A percentile compares a stretch with the other conserved stretches of the same genome.
Evolutionary conservation across 2,797 vertebrate genomes (phyloP).

Genomic region (Hyperoplus lanceolatus): DNA sequence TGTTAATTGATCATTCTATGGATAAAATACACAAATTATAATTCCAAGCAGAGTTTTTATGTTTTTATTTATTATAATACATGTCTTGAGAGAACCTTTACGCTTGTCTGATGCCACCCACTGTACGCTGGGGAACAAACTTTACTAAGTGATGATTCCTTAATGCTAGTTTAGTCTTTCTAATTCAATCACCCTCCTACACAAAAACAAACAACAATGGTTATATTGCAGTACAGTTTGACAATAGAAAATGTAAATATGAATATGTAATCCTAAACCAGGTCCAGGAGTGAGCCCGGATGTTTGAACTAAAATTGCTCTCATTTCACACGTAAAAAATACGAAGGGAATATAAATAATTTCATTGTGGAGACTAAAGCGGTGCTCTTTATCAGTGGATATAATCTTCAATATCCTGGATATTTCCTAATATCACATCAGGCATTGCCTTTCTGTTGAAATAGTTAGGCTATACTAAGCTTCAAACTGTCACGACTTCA

Average conservation of each 20-base stretch:
- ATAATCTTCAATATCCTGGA: constrained; percentile 5
- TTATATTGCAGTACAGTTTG: neutral
- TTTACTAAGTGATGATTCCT: neutral
- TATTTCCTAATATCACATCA: constrained; percentile 17
- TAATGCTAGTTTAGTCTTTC: neutral
- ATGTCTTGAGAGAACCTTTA: neutral
- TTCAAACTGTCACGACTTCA: constrained; percentile 25
- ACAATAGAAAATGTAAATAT: neutral
- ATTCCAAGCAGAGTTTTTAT: neutral
- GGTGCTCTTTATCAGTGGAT: neutral
- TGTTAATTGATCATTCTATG: neutral
- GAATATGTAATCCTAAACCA: constrained; percentile 5
- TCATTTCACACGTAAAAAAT: neutral
- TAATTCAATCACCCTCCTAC: neutral
- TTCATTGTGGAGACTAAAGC: neutral
- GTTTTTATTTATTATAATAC: neutral
- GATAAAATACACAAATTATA: neutral
- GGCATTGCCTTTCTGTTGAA: neutral
- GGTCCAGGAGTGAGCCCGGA: neutral
- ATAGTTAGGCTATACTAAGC: neutral
- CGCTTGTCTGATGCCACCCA: neutral
- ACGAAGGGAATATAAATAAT: constrained; percentile 8
- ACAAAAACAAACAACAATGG: neutral
- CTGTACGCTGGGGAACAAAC: neutral
- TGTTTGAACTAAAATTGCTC: neutral